Evolutionary conservation across 2,797 vertebrate genomes (phyloP).

Genomic region (Syngnathus rostellatus): DNA sequence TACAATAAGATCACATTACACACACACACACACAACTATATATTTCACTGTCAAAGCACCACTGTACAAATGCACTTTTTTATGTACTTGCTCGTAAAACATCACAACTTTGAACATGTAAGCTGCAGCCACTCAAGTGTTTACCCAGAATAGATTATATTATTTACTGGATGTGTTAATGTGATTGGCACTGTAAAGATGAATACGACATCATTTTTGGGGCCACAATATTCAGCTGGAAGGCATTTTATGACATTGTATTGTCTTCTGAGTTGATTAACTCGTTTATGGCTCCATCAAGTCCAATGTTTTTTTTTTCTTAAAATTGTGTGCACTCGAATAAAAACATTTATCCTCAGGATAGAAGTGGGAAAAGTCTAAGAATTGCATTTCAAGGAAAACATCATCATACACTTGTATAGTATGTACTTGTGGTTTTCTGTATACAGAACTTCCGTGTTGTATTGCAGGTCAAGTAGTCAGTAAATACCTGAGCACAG

Average conservation of each 20-base stretch:
- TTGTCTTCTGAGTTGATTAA: not conserved
- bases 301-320: not conserved
- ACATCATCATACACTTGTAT: too few species aligned
- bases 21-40: conserved; percentile 42
- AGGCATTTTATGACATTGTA: not conserved
- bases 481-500: conserved; percentile 25
- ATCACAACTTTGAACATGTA: conserved; percentile 26
- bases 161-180: conserved; percentile 23
- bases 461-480: conserved; percentile 19
- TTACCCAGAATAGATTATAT: conserved; percentile 8
- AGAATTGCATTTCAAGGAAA: too few species aligned
- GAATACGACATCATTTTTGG: not conserved
- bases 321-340: not conserved
- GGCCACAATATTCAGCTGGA: not conserved
- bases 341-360: not conserved
- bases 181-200: conserved; percentile 16
- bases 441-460: conserved; percentile 1
- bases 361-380: not conserved
- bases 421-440: not conserved
- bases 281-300: not conserved
- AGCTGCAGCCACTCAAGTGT: conserved; percentile 20
- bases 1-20: conserved; percentile 31
- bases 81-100: conserved; percentile 41
- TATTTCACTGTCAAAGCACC: conserved; percentile 41
- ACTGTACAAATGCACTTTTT: conserved; percentile 52